Conservation (phyloP, 1,140 invertebrate genomes). For the Pogonognathellus flavescens region DNA sequence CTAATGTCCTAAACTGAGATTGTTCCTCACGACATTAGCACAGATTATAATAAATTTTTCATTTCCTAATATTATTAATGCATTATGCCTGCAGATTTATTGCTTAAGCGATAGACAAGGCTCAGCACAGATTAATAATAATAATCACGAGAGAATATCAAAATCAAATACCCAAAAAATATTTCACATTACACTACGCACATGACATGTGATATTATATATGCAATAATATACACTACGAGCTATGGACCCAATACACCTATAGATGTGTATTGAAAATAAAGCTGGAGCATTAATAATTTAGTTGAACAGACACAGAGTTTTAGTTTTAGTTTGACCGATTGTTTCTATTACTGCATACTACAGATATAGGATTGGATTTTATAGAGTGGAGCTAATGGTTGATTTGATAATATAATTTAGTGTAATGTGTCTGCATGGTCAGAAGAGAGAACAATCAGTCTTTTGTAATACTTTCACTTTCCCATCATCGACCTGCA, state of each 20-base stretch:
- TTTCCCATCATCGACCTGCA: conserved; percentile 43
- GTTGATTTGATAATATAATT: conserved; percentile 3
- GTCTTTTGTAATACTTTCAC: conserved; percentile 48
- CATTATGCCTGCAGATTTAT: background rate
- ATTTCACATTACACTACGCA: too few species aligned
- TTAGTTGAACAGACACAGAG: too few species aligned
- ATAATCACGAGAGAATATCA: too few species aligned
- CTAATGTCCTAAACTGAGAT: conserved; percentile 8
- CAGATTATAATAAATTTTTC: background rate
- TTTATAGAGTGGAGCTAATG: conserved; percentile 2
- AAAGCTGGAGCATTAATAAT: too few species aligned
- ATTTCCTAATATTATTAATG: background rate
- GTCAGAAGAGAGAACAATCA: conserved; percentile 39
- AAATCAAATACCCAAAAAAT: too few species aligned
- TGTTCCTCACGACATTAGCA: background rate
- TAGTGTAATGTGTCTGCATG: conserved; percentile 23
- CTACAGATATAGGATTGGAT: conserved; percentile 5
- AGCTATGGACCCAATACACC: too few species aligned
- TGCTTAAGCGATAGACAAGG: background rate
- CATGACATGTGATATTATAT: too few species aligned
- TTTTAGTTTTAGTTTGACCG: too few species aligned
- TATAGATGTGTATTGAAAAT: too few species aligned
- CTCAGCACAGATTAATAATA: too few species aligned
- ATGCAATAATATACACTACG: too few species aligned
- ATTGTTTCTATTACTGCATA: too few species aligned